Conservation (phyloP, 2,797 vertebrate species). For the Gymnothorax javanicus region DNA sequence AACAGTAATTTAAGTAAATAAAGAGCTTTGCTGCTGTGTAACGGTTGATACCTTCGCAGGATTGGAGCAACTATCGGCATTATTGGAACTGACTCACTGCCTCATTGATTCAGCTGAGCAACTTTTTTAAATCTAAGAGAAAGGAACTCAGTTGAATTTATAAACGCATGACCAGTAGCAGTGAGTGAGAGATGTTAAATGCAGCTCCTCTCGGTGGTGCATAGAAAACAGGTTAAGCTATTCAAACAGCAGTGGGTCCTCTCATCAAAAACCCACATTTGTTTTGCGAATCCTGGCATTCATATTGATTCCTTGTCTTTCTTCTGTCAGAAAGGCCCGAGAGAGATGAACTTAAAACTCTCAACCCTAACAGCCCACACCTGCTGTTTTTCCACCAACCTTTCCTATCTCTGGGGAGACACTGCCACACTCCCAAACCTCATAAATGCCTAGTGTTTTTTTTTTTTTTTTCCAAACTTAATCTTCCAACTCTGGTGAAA, state of each 20-base stretch:
- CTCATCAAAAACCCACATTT: neutral
- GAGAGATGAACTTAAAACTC: neutral
- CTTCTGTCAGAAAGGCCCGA: neutral
- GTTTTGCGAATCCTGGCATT: neutral
- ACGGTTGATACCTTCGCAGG: neutral
- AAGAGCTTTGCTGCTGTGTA: neutral
- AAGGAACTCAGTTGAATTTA: neutral
- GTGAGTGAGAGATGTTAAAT: neutral
- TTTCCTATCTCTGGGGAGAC: neutral
- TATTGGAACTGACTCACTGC: neutral
- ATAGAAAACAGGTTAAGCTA: neutral
- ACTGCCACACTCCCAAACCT: neutral
- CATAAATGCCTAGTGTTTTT: neutral
- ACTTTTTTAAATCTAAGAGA: neutral
- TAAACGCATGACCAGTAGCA: neutral
- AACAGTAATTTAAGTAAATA: neutral
- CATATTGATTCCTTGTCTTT: neutral
- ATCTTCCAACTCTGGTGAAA: neutral
- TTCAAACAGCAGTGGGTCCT: neutral
- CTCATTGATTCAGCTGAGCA: neutral
- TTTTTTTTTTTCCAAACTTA: neutral
- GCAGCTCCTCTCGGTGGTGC: neutral
- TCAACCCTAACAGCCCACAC: neutral
- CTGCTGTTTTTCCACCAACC: neutral
- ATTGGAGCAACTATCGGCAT: neutral